Conservation (phyloP, 2,797 vertebrate species). For the Gila robusta region DNA sequence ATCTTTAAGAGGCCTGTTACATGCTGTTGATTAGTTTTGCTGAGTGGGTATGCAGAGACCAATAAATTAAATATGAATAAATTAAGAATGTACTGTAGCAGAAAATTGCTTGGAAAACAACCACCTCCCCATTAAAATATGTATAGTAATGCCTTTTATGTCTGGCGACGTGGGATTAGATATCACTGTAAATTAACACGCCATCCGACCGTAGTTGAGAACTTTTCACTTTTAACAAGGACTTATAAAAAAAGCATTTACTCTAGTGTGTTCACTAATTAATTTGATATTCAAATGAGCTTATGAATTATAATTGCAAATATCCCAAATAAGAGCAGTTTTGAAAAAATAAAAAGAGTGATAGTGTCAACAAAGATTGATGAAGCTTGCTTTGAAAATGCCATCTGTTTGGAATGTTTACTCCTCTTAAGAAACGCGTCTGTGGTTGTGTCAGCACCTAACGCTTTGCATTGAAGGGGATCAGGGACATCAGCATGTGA, state of each 20-base stretch:
- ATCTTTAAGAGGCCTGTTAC: constrained; percentile 83
- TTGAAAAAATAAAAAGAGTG: constrained; percentile 70
- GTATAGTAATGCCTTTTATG: constrained; percentile 87
- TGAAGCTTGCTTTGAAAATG: constrained; percentile 75
- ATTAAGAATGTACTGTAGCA: constrained; percentile 89
- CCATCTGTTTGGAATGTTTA: constrained; percentile 82
- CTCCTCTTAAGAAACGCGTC: constrained; percentile 22
- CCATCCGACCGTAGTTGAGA: constrained; percentile 85
- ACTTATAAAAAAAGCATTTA: constrained; percentile 88
- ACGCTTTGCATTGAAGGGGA: constrained; percentile 76
- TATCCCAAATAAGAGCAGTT: constrained; percentile 86
- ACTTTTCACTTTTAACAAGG: constrained; percentile 92
- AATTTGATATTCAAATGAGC: constrained; percentile 92
- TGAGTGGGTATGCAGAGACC: constrained; percentile 83
- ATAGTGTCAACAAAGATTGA: constrained; percentile 86
- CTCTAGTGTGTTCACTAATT: constrained; percentile 90
- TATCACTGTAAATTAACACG: constrained; percentile 91
- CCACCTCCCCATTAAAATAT: constrained; percentile 89
- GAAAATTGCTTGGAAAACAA: constrained; percentile 90
- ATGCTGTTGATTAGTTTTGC: constrained; percentile 85
- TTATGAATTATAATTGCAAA: constrained; percentile 86
- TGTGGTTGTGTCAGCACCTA: constrained; percentile 40
- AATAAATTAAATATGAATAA: constrained; percentile 89
- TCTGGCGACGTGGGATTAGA: constrained; percentile 86
- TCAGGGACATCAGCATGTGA: constrained; percentile 82